These are phyloP conservation scores for Romanogobio albipinnatus DNA, from an alignment of 2,113 vertebrate species.

Conservation along the genomic window DNA sequence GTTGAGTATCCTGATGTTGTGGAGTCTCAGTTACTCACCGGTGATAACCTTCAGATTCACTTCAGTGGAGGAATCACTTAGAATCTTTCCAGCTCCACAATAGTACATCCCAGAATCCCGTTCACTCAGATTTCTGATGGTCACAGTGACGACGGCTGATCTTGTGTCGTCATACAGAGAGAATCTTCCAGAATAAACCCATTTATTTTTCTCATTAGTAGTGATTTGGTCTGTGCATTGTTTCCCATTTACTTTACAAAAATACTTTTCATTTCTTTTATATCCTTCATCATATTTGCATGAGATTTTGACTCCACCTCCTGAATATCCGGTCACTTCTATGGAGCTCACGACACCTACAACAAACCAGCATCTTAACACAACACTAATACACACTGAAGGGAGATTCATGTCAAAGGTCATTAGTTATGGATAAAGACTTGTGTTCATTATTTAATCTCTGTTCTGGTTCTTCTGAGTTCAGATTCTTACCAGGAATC, in stretches of 20 bases:
- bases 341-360: too few species aligned
- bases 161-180: not conserved
- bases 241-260: conserved; percentile 62
- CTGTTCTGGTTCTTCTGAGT: too few species aligned
- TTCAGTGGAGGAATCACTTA: too few species aligned
- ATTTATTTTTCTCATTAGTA: not conserved
- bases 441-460: too few species aligned
- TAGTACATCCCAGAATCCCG: conserved; percentile 42
- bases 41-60: not conserved
- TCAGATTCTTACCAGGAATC: too few species aligned
- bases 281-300: not conserved
- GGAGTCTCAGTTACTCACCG: not conserved
- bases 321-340: conserved; percentile 50
- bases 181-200: not conserved
- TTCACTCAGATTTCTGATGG: conserved; percentile 28
- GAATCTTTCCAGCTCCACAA: not conserved
- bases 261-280: conserved; percentile 45
- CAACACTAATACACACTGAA: too few species aligned
- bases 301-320: conserved; percentile 19
- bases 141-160: conserved; percentile 13
- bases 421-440: too few species aligned
- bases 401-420: too few species aligned
- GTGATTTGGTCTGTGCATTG: not conserved
- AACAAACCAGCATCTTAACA: too few species aligned
- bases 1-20: not conserved